phyloP scores from a whole-genome alignment of 1,140 invertebrate genomes.

The Bombus vancouverensis region DNA sequence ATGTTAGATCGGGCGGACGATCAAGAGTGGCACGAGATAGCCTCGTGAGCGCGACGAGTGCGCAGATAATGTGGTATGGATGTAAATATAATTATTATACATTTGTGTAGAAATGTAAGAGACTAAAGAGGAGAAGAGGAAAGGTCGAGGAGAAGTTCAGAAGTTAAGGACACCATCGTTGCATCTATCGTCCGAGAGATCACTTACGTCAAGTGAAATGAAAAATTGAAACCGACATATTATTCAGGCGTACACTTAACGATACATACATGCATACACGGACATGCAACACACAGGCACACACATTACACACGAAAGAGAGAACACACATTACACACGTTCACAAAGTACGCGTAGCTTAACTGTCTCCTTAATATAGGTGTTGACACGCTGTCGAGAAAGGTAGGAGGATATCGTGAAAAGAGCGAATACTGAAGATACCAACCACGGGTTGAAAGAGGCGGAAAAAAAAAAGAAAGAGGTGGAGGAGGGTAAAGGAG shows the following conservation, averaged over 20 bases:
- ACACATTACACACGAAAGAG: conserved; percentile 24
- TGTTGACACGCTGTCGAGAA: conserved; percentile 71
- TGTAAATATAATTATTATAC: conserved; percentile 68
- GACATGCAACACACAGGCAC: conserved; percentile 22
- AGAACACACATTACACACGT: conserved; percentile 19
- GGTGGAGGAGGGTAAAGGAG: conserved; percentile 39
- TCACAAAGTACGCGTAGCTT: conserved; percentile 68
- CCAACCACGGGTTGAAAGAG: conserved; percentile 1
- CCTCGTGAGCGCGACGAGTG: conserved; percentile 34
- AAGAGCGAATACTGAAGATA: neutral
- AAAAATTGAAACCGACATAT: neutral
- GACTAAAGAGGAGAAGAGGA: neutral
- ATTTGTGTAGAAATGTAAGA: conserved; percentile 55
- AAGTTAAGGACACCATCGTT: conserved; percentile 19
- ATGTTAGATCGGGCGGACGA: conserved; percentile 11
- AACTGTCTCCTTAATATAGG: conserved; percentile 76
- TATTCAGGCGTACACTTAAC: conserved; percentile 4
- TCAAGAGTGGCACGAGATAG: conserved; percentile 44
- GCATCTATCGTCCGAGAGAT: conserved; percentile 8
- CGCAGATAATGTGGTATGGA: conserved; percentile 41
- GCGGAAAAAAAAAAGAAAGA: conserved; percentile 14
- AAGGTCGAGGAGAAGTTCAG: conserved; percentile 11
- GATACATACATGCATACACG: conserved; percentile 10
- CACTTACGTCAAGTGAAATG: conserved; percentile 3
- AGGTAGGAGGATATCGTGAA: conserved; percentile 18